phyloP scores from a whole-genome alignment of 2,113 vertebrate genomes.

The Sylvicapra grimmia region DNA sequence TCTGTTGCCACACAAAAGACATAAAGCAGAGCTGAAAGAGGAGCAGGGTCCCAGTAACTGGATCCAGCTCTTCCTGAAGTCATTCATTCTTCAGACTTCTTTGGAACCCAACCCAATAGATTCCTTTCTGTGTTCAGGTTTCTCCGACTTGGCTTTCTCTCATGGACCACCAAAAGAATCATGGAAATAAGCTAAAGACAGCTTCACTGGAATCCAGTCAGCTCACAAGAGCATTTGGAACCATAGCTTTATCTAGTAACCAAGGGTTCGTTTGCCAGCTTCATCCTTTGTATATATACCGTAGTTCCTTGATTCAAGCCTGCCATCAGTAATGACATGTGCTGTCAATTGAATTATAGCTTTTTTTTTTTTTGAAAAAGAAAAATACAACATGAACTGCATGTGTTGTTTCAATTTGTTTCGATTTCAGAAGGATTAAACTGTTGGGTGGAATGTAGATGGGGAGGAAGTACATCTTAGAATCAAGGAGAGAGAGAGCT shows the following conservation, averaged over 20 bases:
- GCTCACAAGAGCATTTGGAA: background rate
- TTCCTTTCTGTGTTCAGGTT: background rate
- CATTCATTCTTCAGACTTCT: background rate
- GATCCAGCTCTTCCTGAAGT: background rate
- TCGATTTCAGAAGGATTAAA: constrained; percentile 17
- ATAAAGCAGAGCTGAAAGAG: background rate
- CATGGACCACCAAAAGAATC: background rate
- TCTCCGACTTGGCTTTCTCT: background rate
- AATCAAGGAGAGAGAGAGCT: background rate
- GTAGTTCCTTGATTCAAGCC: constrained; percentile 41
- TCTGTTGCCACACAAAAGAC: background rate
- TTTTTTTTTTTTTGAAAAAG: background rate
- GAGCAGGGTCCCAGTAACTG: background rate
- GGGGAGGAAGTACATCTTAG: background rate
- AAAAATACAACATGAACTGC: background rate
- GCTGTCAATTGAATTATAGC: constrained; percentile 43
- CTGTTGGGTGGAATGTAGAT: background rate
- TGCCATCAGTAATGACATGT: constrained; percentile 4
- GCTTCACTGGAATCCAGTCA: constrained; percentile 18
- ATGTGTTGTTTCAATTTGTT: background rate
- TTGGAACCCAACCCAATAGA: background rate
- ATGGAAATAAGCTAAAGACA: background rate
- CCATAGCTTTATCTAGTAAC: constrained; percentile 31
- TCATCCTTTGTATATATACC: constrained; percentile 7
- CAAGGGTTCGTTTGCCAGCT: constrained; percentile 5